Evolutionary conservation across 2,888 invertebrate species (phyloP).

Genomic region (Leucania comma): DNA sequence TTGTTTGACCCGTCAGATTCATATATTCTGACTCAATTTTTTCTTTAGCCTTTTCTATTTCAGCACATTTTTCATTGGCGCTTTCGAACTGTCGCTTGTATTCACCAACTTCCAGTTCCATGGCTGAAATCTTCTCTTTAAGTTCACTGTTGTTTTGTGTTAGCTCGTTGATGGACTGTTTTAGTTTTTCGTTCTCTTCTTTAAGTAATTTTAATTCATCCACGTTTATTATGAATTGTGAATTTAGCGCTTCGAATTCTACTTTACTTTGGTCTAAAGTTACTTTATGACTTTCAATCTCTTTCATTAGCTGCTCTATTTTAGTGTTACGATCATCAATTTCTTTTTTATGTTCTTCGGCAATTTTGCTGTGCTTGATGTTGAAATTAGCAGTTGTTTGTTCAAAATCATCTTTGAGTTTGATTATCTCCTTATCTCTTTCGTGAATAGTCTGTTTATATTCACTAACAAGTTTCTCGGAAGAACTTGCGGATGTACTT

Average conservation of each 20-base stretch:
- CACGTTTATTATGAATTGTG: slow-evolving; percentile 84
- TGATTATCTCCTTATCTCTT: slow-evolving; percentile 89
- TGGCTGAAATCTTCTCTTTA: slow-evolving; percentile 82
- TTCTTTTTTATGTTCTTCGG: slow-evolving; percentile 88
- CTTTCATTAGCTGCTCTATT: slow-evolving; percentile 87
- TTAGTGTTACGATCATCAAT: slow-evolving; percentile 87
- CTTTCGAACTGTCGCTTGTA: slow-evolving; percentile 90
- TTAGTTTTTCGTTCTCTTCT: slow-evolving; percentile 85
- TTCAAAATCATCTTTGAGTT: slow-evolving; percentile 87
- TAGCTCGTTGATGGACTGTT: slow-evolving; percentile 83
- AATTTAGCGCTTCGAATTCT: slow-evolving; percentile 86
- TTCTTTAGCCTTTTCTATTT: slow-evolving; percentile 90
- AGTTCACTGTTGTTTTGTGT: slow-evolving; percentile 81
- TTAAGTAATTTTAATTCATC: slow-evolving; percentile 84
- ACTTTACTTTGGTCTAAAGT: slow-evolving; percentile 86
- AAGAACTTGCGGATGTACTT: slow-evolving; percentile 79
- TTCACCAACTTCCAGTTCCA: slow-evolving; percentile 91
- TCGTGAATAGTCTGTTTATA: slow-evolving; percentile 88
- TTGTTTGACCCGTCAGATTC: slow-evolving; percentile 90
- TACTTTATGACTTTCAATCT: slow-evolving; percentile 86
- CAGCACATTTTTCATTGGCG: slow-evolving; percentile 90
- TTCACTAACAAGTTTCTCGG: slow-evolving; percentile 85
- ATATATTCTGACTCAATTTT: slow-evolving; percentile 91
- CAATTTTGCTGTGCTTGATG: slow-evolving; percentile 87
- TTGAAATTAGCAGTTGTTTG: slow-evolving; percentile 87